Base-by-base conservation (phyloP, 2,888 invertebrate genomes). In the Philereme transversata region DNA sequence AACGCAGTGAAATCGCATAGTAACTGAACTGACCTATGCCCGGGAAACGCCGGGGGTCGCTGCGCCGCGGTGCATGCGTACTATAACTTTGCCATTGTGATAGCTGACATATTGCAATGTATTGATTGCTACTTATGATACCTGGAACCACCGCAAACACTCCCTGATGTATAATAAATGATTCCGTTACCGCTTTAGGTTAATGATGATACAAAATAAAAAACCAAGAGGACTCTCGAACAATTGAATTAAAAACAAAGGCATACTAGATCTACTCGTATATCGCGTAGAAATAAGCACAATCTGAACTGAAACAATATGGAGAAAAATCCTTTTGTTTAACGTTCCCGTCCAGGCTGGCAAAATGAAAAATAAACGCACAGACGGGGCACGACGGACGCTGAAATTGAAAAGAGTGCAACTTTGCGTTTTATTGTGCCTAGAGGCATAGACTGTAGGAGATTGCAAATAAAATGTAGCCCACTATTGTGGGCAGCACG, bases 1-100 rank as follows among this genome's bases (percentile, higher is more conserved):
- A 66, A 69, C 68, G 69, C 69, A 73, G 62, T 70, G 61, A 68
- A 69, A 61, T 69, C 67, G 73, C 75, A 75, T 64, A 72, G 78
- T 82, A 82, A 87, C 87, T 89, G 88, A 88, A 87, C 87, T 89
- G 88, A 88, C 88, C 89, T 88, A 87, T 82, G 80, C 74, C 72
- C 72, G 77, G 81, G 76, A 70, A 74, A 72, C 74, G 69, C 76
- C 78, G 78, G 70, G 72, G 64, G 55, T 60, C 65, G 70, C 64
- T 68, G 71, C 68, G 70, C 72, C 67, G 55, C 77, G 81, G 82
- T 87, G 86, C 86, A 88, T 83, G 83, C 86, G 83, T 84, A 75
- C 76, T 84, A 65, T 75, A 77, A 71, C 76, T 70, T 43, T 55
- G 44, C 53, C 57, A 53, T 78, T 74, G 76, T 72, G 62, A 64